phyloP scores from a whole-genome alignment of 2,797 vertebrate genomes.

The Tadarida brasiliensis region DNA sequence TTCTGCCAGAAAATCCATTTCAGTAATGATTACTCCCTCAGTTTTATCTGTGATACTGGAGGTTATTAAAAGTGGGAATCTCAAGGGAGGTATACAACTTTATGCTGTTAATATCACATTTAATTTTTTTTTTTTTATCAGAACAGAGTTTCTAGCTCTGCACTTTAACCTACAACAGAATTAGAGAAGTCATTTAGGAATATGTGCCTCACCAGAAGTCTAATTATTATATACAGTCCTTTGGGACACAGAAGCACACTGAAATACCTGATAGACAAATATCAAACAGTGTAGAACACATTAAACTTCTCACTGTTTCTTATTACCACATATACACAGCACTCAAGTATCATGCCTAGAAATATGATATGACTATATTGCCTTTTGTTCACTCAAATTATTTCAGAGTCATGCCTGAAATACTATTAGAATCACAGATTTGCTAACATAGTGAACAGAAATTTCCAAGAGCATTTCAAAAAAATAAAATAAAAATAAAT shows the following conservation, averaged over 20 bases:
- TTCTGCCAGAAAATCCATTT: constrained; percentile 92
- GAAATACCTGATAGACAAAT: constrained; percentile 80
- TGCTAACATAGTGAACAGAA: neutral
- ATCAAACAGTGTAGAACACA: constrained; percentile 74
- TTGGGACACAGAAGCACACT: constrained; percentile 73
- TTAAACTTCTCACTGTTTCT: constrained; percentile 82
- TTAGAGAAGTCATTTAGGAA: constrained; percentile 77
- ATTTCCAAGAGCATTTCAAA: constrained; percentile 62
- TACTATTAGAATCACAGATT: neutral
- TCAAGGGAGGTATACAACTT: constrained; percentile 85
- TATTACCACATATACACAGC: constrained; percentile 72
- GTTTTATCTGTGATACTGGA: constrained; percentile 89
- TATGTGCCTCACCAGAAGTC: constrained; percentile 77
- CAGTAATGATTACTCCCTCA: constrained; percentile 90
- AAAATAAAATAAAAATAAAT: neutral
- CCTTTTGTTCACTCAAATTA: constrained; percentile 67
- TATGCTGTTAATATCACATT: constrained; percentile 88
- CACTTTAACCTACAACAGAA: constrained; percentile 84
- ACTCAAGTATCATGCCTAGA: constrained; percentile 71
- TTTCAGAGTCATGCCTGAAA: constrained; percentile 29
- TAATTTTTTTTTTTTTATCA: constrained; percentile 87
- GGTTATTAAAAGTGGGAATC: constrained; percentile 90
- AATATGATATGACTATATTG: constrained; percentile 69
- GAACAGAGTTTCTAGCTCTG: constrained; percentile 83
- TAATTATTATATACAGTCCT: constrained; percentile 85